Evolutionary conservation across 2,113 vertebrate species (phyloP).

Genomic region (Zosterops lateralis): DNA sequence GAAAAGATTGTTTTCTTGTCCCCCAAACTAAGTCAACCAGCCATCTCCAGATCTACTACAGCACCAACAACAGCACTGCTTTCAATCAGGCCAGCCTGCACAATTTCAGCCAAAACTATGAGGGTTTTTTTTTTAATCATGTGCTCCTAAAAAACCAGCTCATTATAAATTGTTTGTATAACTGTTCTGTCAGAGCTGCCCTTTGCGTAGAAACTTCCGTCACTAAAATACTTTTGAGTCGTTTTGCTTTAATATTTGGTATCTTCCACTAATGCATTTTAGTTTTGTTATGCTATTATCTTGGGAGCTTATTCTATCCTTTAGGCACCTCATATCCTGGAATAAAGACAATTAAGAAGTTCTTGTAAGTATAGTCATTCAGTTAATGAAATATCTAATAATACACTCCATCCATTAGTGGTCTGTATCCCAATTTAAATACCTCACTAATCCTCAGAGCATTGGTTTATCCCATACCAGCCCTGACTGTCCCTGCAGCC

Average conservation of each 20-base stretch:
- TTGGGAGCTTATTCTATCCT: background rate
- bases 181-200: background rate
- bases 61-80: background rate
- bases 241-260: background rate
- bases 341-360: background rate
- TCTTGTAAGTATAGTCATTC: background rate
- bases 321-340: background rate
- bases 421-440: background rate
- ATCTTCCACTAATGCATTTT: background rate
- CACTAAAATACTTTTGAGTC: background rate
- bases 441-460: background rate
- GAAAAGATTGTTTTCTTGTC: background rate
- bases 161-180: background rate
- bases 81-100: background rate
- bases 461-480: background rate
- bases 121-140: background rate
- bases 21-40: background rate
- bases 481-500: accelerated
- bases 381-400: slow-evolving; percentile 19
- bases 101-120: background rate
- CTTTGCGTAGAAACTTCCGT: background rate
- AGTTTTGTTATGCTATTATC: background rate
- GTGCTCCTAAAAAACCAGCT: background rate
- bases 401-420: background rate
- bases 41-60: background rate